phyloP scores from a whole-genome alignment of 2,888 invertebrate species.

The Netelia virgata region DNA sequence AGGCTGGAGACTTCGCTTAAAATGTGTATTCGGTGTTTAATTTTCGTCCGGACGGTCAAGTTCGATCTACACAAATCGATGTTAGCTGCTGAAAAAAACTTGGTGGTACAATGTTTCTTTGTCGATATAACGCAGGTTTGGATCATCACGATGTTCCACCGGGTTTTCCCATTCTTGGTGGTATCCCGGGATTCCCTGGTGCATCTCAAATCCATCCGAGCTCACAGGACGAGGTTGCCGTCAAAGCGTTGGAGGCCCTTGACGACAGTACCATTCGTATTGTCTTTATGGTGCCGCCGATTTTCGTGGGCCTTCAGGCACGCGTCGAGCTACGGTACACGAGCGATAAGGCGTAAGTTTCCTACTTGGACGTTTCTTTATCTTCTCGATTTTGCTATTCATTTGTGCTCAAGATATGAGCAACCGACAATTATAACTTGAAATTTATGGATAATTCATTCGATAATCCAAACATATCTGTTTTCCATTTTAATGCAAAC shows the following conservation, averaged over 20 bases:
- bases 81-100: neutral
- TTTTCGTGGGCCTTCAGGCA: constrained; percentile 94
- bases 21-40: neutral
- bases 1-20: neutral
- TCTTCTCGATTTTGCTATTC: neutral
- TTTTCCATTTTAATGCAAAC: too few species aligned
- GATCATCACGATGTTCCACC: constrained; percentile 78
- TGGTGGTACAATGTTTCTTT: neutral
- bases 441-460: too few species aligned
- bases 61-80: neutral
- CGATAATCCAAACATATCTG: too few species aligned
- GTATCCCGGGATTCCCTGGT: constrained; percentile 71
- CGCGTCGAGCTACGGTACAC: constrained; percentile 95
- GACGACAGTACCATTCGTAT: constrained; percentile 93
- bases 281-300: constrained; percentile 92
- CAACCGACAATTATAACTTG: too few species aligned
- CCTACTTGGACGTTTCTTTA: neutral
- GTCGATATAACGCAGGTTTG: constrained; percentile 72
- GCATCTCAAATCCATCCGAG: constrained; percentile 67
- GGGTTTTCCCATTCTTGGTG: constrained; percentile 74
- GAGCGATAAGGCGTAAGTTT: constrained; percentile 89
- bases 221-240: constrained; percentile 85
- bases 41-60: neutral
- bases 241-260: constrained; percentile 90
- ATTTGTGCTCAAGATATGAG: too few species aligned